A percentile compares a stretch with the other conserved stretches of the same genome.
phyloP scores from a whole-genome alignment of 2,113 vertebrate species.

The Alethe diademata region DNA sequence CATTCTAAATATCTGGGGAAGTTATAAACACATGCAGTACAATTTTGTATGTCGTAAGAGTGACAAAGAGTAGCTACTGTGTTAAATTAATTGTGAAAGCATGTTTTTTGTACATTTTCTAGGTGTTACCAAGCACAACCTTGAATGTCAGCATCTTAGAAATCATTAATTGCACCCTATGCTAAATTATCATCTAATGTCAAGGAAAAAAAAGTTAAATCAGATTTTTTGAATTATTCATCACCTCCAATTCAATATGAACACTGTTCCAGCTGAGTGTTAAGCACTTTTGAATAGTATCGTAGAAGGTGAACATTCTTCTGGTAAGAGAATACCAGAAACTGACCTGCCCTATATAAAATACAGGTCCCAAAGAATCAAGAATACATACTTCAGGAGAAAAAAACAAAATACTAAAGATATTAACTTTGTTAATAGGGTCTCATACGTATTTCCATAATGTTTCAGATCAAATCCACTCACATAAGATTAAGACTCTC shows the following conservation, averaged over 20 bases:
- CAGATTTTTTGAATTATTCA: constrained; percentile 34
- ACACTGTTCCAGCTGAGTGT: neutral
- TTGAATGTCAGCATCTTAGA: neutral
- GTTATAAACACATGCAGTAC: neutral
- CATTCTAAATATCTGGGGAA: neutral
- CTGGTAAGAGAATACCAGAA: constrained; percentile 4
- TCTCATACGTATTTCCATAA: neutral
- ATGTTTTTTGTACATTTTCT: neutral
- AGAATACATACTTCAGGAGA: neutral
- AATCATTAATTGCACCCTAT: constrained; percentile 21
- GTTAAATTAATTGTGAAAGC: neutral
- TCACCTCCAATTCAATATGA: constrained; percentile 15
- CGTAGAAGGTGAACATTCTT: neutral
- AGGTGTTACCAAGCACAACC: neutral
- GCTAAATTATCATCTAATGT: constrained; percentile 12
- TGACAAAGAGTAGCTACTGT: neutral
- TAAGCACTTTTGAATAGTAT: neutral
- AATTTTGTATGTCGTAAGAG: neutral
- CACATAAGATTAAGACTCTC: neutral
- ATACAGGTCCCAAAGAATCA: neutral
- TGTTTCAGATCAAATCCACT: neutral
- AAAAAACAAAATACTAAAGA: neutral
- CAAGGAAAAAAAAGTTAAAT: neutral
- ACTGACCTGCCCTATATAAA: constrained; percentile 18
- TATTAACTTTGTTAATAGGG: neutral